These are phyloP conservation scores for Hyla sarda DNA, from an alignment of 2,113 vertebrate species.

Conservation along the genomic window DNA sequence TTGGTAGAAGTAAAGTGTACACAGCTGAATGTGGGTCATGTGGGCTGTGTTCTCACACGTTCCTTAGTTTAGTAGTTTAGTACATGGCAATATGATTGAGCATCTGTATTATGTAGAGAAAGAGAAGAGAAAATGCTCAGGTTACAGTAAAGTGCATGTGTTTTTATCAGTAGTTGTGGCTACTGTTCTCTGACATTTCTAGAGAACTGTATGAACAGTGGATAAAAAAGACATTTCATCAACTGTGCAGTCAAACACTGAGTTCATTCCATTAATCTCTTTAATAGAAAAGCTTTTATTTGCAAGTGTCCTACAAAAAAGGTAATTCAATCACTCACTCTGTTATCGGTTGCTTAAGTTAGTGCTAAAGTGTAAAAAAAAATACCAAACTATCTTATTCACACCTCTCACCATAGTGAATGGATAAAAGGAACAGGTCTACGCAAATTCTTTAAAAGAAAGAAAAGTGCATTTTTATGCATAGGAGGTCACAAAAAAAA, in stretches of 20 bases:
- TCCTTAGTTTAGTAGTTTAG: constrained; percentile 14
- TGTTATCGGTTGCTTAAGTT: background rate
- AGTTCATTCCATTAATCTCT: constrained; percentile 1
- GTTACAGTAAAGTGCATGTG: constrained; percentile 30
- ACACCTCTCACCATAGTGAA: background rate
- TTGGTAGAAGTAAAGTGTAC: background rate
- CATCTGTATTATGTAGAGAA: constrained; percentile 15
- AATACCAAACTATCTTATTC: background rate
- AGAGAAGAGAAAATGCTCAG: constrained; percentile 39
- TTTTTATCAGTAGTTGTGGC: constrained; percentile 35
- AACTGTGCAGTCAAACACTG: background rate
- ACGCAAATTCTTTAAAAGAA: background rate
- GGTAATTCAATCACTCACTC: background rate
- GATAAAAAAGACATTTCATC: constrained; percentile 30
- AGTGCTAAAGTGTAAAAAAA: background rate
- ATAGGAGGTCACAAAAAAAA: no score
- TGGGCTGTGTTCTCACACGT: background rate
- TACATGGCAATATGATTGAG: background rate
- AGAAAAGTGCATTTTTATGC: no score
- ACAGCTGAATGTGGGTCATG: background rate
- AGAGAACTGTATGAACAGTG: background rate
- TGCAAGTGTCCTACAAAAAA: constrained; percentile 14
- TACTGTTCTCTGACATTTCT: constrained; percentile 43
- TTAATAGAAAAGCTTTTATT: constrained; percentile 30
- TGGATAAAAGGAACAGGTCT: background rate